Evolutionary conservation across 2,113 vertebrate genomes (phyloP).

Genomic region (Anhinga rufa): DNA sequence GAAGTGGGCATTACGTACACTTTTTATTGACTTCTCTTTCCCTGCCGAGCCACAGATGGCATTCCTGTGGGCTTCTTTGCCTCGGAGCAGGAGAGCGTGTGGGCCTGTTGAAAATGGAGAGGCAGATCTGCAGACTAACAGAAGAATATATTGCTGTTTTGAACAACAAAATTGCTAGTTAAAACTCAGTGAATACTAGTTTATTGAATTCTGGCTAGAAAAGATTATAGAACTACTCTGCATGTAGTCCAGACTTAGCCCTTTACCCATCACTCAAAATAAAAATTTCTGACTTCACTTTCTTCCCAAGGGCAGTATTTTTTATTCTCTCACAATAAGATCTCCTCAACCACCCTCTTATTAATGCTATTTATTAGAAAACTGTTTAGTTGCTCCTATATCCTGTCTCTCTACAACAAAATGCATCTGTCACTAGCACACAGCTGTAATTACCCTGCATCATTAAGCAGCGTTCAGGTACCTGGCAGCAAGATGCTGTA

Average conservation of each 20-base stretch:
- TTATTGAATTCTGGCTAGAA: neutral
- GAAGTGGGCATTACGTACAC: neutral
- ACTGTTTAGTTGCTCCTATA: neutral
- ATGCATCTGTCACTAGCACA: neutral
- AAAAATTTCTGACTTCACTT: neutral
- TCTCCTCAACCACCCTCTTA: neutral
- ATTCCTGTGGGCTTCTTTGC: neutral
- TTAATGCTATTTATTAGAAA: neutral
- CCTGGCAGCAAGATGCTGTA: neutral
- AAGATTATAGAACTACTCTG: neutral
- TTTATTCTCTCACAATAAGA: neutral
- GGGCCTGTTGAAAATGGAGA: neutral
- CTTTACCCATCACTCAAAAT: neutral
- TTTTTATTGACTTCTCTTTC: neutral
- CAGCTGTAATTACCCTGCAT: neutral
- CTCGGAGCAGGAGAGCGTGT: accelerated
- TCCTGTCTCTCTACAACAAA: neutral
- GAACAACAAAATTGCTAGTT: neutral
- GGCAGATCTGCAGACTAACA: neutral
- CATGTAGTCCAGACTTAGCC: neutral
- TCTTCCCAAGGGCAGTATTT: neutral
- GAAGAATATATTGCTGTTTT: neutral
- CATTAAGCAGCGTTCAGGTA: neutral
- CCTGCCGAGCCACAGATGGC: neutral
- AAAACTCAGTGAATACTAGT: neutral